phyloP scores from a whole-genome alignment of 2,888 invertebrate species.

The Epinotia bilunana region DNA sequence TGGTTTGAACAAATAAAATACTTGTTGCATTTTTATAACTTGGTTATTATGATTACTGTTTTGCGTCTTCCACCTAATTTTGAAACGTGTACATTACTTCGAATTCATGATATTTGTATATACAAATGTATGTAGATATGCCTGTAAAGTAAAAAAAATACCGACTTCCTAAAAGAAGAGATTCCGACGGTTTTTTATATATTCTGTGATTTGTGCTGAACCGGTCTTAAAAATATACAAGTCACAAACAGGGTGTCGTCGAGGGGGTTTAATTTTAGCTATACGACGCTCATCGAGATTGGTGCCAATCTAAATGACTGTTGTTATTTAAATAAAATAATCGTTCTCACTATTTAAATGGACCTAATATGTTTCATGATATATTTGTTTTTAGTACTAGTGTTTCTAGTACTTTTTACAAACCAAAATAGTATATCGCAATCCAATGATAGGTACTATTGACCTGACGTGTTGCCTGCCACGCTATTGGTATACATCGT shows the following conservation, averaged over 20 bases:
- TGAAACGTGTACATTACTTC: conserved; percentile 49
- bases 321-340: too few species aligned
- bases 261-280: too few species aligned
- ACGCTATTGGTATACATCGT: too few species aligned
- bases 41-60: conserved; percentile 25
- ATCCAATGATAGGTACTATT: too few species aligned
- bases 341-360: too few species aligned
- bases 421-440: too few species aligned
- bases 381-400: too few species aligned
- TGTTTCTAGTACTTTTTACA: too few species aligned
- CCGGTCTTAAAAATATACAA: not conserved
- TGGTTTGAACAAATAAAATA: conserved; percentile 25
- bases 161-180: not conserved
- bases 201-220: not conserved
- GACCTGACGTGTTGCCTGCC: too few species aligned
- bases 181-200: not conserved
- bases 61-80: conserved; percentile 70
- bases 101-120: conserved; percentile 38
- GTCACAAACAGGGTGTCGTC: not conserved
- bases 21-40: conserved; percentile 23
- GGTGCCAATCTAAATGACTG: too few species aligned
- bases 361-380: too few species aligned
- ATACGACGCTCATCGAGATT: too few species aligned
- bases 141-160: conserved; percentile 7
- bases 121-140: conserved; percentile 6